These are phyloP conservation scores for Rhimphoctona megacephalus DNA, from an alignment of 2,888 invertebrate genomes.

Conservation along the genomic window DNA sequence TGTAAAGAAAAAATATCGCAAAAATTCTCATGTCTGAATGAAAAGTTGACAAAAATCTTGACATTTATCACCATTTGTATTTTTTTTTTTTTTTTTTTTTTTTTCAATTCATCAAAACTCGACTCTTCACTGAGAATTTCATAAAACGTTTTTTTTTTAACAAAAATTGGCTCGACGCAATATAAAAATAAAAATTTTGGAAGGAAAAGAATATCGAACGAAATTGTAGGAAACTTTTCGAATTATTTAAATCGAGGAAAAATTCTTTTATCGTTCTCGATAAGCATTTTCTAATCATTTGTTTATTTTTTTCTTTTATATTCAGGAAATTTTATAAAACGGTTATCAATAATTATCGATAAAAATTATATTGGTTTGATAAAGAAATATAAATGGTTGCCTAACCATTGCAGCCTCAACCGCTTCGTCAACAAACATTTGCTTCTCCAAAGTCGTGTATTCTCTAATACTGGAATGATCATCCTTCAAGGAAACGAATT, in stretches of 20 bases:
- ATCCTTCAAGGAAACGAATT: constrained; percentile 85
- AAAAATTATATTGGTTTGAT: neutral
- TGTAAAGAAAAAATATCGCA: neutral
- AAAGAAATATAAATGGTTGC: neutral
- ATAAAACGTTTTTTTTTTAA: neutral
- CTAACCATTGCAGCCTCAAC: constrained; percentile 62
- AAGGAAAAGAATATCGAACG: neutral
- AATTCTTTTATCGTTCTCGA: too few species aligned
- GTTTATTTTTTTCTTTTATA: too few species aligned
- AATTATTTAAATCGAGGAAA: neutral
- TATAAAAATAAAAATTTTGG: neutral
- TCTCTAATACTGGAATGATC: constrained; percentile 77
- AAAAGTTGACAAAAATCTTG: too few species aligned
- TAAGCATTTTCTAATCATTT: neutral
- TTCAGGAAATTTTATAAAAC: neutral
- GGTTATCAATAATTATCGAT: neutral
- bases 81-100: too few species aligned
- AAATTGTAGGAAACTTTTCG: neutral
- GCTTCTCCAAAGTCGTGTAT: constrained; percentile 88
- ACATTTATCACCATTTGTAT: too few species aligned
- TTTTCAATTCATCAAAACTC: too few species aligned
- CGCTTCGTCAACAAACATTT: constrained; percentile 84
- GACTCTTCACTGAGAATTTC: too few species aligned
- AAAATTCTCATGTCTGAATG: neutral
- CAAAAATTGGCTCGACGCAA: neutral